Percentiles rank a stretch among this genome's conserved stretches.
These are phyloP conservation scores for Balanococcus diminutus DNA, from an alignment of 2,888 invertebrate species.

Conservation along the genomic window DNA sequence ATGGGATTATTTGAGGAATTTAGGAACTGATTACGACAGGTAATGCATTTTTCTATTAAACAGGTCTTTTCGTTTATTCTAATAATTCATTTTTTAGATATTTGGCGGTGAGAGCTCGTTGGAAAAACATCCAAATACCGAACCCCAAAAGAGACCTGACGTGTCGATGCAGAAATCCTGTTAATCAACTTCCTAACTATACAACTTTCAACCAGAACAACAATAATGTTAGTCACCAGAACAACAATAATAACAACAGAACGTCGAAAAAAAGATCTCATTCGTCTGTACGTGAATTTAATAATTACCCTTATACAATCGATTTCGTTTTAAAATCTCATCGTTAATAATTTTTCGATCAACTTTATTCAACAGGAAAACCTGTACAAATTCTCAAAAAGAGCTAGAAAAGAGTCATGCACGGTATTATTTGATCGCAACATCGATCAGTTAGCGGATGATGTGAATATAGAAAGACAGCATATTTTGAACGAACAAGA, in stretches of 20 bases:
- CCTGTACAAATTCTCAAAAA: not conserved
- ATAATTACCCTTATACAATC: not conserved
- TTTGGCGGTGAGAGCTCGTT: conserved; percentile 18
- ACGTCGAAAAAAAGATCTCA: not conserved
- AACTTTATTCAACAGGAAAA: not conserved
- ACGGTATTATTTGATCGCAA: conserved; percentile 29
- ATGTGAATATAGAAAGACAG: not conserved
- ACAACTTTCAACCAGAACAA: not conserved
- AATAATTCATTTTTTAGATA: conserved; percentile 32
- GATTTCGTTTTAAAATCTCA: not conserved
- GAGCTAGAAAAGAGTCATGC: conserved; percentile 25
- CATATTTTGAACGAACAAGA: not conserved
- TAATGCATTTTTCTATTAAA: not conserved
- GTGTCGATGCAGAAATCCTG: conserved; percentile 32
- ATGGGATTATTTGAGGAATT: conserved; percentile 48
- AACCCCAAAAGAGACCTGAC: conserved; percentile 50
- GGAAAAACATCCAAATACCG: conserved; percentile 37
- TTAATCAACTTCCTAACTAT: not conserved
- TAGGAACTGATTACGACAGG: conserved; percentile 51
- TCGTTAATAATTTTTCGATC: too few relatives aligned
- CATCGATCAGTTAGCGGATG: not conserved
- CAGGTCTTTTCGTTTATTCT: not conserved
- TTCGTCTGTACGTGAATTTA: not conserved
- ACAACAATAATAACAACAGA: not conserved
- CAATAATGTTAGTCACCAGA: not conserved